phyloP scores from a whole-genome alignment of 2,888 invertebrate species.

The Stenchaetothrips biformis region DNA sequence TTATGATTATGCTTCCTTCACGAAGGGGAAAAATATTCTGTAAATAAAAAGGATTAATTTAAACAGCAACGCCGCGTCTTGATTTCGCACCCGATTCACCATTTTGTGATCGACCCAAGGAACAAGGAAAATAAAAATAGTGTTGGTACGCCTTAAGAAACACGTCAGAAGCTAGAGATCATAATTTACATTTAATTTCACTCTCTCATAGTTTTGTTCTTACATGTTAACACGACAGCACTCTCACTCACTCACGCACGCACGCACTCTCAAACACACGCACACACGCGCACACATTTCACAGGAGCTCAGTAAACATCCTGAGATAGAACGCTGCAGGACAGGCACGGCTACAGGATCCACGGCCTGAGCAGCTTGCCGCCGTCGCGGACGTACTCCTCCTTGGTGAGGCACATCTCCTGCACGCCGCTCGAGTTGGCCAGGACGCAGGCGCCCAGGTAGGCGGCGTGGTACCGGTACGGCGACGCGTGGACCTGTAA shows the following conservation, averaged over 20 bases:
- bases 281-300: background rate
- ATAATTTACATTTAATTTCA: conserved; percentile 1
- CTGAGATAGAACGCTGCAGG: too few species aligned
- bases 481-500: conserved; percentile 6
- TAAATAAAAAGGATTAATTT: too few species aligned
- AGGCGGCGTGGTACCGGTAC: conserved; percentile 13
- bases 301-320: background rate
- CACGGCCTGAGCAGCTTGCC: conserved; percentile 17
- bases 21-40: too few species aligned
- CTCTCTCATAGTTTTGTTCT: background rate
- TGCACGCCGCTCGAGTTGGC: conserved; percentile 19
- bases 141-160: too few species aligned
- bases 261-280: too few species aligned
- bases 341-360: background rate
- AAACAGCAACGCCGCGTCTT: too few species aligned
- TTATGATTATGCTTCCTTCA: too few species aligned
- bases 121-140: too few species aligned
- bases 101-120: too few species aligned
- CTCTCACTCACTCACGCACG: too few species aligned
- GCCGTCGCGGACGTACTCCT: conserved; percentile 5
- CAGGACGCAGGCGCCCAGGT: conserved; percentile 7
- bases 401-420: conserved; percentile 9
- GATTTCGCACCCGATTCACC: too few species aligned
- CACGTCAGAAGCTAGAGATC: background rate
- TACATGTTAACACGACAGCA: background rate